phyloP scores from a whole-genome alignment of 2,888 invertebrate species.

The Xestia rhomboidea region DNA sequence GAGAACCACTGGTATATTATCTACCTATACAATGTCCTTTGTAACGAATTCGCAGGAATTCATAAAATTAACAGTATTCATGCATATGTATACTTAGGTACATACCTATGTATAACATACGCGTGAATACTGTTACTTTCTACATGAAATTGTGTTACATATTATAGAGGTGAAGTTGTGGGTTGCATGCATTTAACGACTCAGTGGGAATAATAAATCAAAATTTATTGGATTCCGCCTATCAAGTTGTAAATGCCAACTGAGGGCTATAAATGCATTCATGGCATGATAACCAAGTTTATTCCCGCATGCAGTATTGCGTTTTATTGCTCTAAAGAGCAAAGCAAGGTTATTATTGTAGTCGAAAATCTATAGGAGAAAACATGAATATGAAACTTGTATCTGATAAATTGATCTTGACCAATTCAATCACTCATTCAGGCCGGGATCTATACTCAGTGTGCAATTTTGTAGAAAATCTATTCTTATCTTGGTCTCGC shows the following conservation, averaged over 20 bases:
- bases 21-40: too few species aligned
- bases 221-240: constrained; percentile 32
- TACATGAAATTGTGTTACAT: neutral
- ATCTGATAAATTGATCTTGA: too few species aligned
- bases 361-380: neutral
- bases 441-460: too few species aligned
- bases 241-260: constrained; percentile 44
- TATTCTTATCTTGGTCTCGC: neutral
- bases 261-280: constrained; percentile 11
- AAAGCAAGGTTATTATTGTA: neutral
- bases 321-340: neutral
- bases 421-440: too few species aligned
- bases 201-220: constrained; percentile 28
- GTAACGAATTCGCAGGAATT: too few species aligned
- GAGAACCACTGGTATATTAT: too few species aligned
- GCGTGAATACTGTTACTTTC: neutral
- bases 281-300: constrained; percentile 17
- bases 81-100: too few species aligned
- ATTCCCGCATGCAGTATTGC: constrained; percentile 31
- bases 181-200: constrained; percentile 37
- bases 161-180: too few species aligned
- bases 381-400: neutral
- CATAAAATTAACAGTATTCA: too few species aligned
- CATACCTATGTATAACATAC: too few species aligned
- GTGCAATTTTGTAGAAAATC: too few species aligned